Base-by-base conservation (phyloP, 2,888 invertebrate genomes). In the Pyrrhia umbra region DNA sequence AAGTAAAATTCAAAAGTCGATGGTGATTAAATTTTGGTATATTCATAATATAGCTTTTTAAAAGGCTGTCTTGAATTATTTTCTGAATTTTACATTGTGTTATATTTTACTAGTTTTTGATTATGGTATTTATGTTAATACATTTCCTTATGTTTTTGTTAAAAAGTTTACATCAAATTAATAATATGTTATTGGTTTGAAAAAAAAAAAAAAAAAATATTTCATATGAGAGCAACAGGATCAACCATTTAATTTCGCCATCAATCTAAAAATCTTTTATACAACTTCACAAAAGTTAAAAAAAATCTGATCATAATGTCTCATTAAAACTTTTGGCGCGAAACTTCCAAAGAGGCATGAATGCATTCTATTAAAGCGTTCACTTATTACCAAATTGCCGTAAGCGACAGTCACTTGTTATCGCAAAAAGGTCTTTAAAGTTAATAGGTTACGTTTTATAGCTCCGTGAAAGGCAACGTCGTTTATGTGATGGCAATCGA, bases 401-500 rank as follows among this genome's bases (percentile, higher is more conserved):
- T 78, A 92, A 88, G 85, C 70, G 80, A 78, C 82, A 37, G 40
- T 21, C 34, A 52, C 27, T 59, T 68, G 70, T 79, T 80, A 74
- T 75, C 78, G 63, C 59, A 88, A 89, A 88, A 81, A 80, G 75
- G 82, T 73, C 85, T 85, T 87, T 90, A 88, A 82, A 40, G 25
- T 70, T 43, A 71, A 75, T 65, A 18, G 42, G 56, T 84, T 89
- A 92, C 83, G 89, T 88, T 88, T 87, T 88, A 91, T 88, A 85
- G 78, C 86, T 77, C 78, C 61, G 73, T 83, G 79, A 71, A 79
- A 82, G 77, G 64, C 59, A 49, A 50, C 49, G 77, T 73, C 81
- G 83, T 81, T 85, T 86, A 83, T 54, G 74, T 66, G 65, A 71
- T 72, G 72, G 69, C 72, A 77, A 75, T 75, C 72, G 72, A 74